Evolutionary conservation across 2,888 invertebrate genomes (phyloP).

Genomic region (Agelastica alni): DNA sequence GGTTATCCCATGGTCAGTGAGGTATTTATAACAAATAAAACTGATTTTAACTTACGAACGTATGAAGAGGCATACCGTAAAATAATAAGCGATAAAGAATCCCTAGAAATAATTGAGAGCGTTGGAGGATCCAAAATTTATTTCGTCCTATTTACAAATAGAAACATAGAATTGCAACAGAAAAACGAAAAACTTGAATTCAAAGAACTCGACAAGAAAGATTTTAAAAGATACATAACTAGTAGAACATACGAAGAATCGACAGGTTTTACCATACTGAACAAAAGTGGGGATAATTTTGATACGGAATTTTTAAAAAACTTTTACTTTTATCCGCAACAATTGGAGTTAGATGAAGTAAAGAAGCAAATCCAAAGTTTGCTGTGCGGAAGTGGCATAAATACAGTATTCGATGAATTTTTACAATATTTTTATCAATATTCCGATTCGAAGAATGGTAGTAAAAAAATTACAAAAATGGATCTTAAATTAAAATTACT

Average conservation of each 20-base stretch:
- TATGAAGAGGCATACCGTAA: constrained; percentile 12
- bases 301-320: constrained; percentile 6
- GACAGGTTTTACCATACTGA: constrained; percentile 5
- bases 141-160: constrained; percentile 15
- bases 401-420: neutral
- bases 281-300: constrained; percentile 12
- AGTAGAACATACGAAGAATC: neutral
- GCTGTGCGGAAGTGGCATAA: neutral
- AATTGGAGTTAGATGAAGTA: constrained; percentile 6
- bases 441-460: neutral
- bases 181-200: constrained; percentile 13
- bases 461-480: constrained; percentile 7
- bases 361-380: neutral
- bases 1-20: constrained; percentile 2
- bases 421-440: constrained; percentile 13
- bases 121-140: neutral
- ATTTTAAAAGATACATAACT: constrained; percentile 9
- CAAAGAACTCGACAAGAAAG: neutral
- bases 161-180: neutral
- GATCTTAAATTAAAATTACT: constrained; percentile 7
- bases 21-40: constrained; percentile 4
- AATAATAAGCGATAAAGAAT: neutral
- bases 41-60: constrained; percentile 1
- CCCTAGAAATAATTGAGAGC: neutral
- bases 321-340: constrained; percentile 21